Evolutionary conservation across 2,113 vertebrate genomes (phyloP), one percentile per base, ranked within the genome.

Genomic region (cattle (Bos taurus)): DNA sequence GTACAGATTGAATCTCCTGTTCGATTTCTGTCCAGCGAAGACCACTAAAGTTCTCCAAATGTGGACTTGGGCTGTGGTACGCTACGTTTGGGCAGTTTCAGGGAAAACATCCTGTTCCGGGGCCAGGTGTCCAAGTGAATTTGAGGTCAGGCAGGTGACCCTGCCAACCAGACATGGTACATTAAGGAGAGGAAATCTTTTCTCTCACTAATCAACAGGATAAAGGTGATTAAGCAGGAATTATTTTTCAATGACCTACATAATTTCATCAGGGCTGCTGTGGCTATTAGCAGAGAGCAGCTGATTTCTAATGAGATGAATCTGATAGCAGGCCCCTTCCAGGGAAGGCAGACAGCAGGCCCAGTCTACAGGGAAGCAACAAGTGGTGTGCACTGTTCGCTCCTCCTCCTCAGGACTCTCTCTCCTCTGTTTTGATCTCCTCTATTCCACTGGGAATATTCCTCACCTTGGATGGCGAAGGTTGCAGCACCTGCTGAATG

Each of bases 191-290:
- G 84, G 89, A 97, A 94, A 96, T 94, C 92, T 96, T 97, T 88
- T 56, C 54, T 77, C 95, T 83, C 71, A 6, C 96, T 97, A 96
- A 97, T 94, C 90, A 94, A 96, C 97, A 98, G 97, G 98, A 98
- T 98, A 98, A 98, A 99, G 95, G 96, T 96, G 98, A 99, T 99
- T 99, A 99, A 64, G 91, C 80, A 33, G 92, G 98, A 98, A 98
- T 99, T 99, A 99, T 98, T 98, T 97, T 97, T 95, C 97, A 97
- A 26, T 98, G 99, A 98, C 99, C 99, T 98, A 99, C 84, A 99
- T 99, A 98, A 96, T 97, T 83, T 98, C 97, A 96, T 90, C 96
- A 84, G 96, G 25, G 84, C 83, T 91, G 80, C 56, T 97, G n/a
- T 40, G 80, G 81, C 95, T 98, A 92, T 85, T 96, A 95, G 43